phyloP scores from a whole-genome alignment of 2,888 invertebrate genomes.

The Acanthosoma haemorrhoidale region DNA sequence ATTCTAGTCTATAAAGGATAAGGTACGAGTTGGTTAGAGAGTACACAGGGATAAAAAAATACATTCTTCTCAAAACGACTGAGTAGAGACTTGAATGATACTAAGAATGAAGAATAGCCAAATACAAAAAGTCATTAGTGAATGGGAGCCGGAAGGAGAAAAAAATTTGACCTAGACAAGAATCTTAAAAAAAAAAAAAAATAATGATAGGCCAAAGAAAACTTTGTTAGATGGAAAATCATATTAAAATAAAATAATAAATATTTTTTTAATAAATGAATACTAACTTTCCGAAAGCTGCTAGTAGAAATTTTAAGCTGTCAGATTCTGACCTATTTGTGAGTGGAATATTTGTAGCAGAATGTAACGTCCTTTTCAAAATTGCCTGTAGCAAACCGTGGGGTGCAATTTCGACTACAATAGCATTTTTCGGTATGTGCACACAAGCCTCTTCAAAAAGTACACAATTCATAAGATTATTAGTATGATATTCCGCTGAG shows the following conservation, averaged over 20 bases:
- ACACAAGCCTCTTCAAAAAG: slow-evolving; percentile 55
- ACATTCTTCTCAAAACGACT: no score
- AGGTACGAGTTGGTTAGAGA: no score
- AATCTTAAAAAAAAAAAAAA: no score
- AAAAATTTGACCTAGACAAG: no score
- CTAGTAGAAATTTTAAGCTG: slow-evolving; percentile 54
- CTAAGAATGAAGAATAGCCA: no score
- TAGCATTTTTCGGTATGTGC: slow-evolving; percentile 55
- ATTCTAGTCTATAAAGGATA: no score
- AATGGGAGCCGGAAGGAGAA: no score
- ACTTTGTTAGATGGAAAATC: no score
- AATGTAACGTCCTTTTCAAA: slow-evolving; percentile 52
- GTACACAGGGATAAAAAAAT: no score
- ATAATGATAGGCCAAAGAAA: no score
- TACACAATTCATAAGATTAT: slow-evolving; percentile 52
- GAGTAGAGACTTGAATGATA: no score
- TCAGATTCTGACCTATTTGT: slow-evolving; percentile 52
- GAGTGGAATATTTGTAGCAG: slow-evolving; percentile 52
- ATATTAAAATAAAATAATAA: not conserved
- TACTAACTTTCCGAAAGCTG: slow-evolving; percentile 60
- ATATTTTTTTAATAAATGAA: not conserved
- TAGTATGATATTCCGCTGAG: slow-evolving; percentile 55
- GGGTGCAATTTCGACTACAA: slow-evolving; percentile 58
- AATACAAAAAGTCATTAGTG: no score
- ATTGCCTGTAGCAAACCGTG: slow-evolving; percentile 58